Percentiles rank a stretch among this genome's conserved stretches.
These are phyloP conservation scores for Neodon shergylaensis DNA, from an alignment of 2,113 vertebrate species.

Conservation along the genomic window DNA sequence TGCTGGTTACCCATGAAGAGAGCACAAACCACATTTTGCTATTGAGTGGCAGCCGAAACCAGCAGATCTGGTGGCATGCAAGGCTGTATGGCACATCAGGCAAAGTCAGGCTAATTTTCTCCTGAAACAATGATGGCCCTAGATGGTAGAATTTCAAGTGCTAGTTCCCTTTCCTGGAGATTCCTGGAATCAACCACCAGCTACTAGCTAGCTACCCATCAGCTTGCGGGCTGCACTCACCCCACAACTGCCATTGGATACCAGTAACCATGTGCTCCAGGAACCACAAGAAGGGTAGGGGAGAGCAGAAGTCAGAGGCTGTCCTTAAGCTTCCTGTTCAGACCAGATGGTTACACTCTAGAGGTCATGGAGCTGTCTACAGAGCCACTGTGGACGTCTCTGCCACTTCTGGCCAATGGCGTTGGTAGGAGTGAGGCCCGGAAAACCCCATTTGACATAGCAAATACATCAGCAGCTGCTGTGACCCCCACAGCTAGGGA, in stretches of 20 bases:
- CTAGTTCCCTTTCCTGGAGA: conserved; percentile 13
- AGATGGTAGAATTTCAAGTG: background rate
- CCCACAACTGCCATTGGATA: background rate
- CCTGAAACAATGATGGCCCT: conserved; percentile 5
- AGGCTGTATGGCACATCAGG: background rate
- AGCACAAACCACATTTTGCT: conserved; percentile 10
- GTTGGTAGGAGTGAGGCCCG: background rate
- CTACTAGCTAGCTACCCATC: background rate
- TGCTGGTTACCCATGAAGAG: conserved; percentile 21
- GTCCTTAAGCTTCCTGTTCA: background rate
- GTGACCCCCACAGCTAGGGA: background rate
- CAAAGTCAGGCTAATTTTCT: conserved; percentile 43
- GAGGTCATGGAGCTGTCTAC: background rate
- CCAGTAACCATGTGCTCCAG: background rate
- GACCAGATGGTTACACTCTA: background rate
- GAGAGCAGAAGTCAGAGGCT: background rate
- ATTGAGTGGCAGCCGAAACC: conserved; percentile 18
- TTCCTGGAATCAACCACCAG: background rate
- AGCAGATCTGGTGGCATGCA: background rate
- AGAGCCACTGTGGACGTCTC: background rate
- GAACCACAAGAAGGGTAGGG: background rate
- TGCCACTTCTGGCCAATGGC: background rate
- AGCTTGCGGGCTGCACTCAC: background rate
- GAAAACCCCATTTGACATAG: background rate
- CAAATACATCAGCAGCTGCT: background rate